Percentiles rank a stretch among this genome's conserved stretches.
These are phyloP conservation scores for Melanotaenia maccullochi DNA, from an alignment of 2,797 vertebrate species.

Conservation along the genomic window DNA sequence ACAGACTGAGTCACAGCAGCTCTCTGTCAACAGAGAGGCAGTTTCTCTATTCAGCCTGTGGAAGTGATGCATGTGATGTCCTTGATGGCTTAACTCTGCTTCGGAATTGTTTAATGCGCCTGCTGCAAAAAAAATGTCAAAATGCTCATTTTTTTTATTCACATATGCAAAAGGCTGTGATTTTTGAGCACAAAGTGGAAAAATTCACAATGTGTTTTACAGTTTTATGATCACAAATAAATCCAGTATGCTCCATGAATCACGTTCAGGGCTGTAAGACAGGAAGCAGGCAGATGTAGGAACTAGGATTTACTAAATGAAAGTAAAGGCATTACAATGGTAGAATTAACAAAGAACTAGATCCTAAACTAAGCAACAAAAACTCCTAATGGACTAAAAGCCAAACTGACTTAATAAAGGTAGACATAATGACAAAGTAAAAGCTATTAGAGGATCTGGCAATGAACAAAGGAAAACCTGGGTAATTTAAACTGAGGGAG, in stretches of 20 bases:
- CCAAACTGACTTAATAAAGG: too few relatives aligned
- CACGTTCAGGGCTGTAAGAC: too few relatives aligned
- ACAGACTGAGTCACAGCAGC: slow-evolving; percentile 29
- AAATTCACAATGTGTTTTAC: slow-evolving; percentile 31
- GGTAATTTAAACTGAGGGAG: too few relatives aligned
- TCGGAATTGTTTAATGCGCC: not conserved
- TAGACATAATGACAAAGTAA: too few relatives aligned
- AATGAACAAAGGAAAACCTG: too few relatives aligned
- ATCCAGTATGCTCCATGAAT: slow-evolving; percentile 17
- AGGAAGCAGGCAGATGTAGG: not conserved
- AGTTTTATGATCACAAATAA: slow-evolving; percentile 39
- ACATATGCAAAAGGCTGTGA: too few relatives aligned
- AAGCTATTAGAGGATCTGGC: too few relatives aligned
- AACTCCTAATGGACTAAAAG: too few relatives aligned
- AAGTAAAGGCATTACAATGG: not conserved
- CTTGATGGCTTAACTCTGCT: slow-evolving; percentile 18
- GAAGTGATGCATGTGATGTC: slow-evolving; percentile 20
- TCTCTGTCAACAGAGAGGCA: slow-evolving; percentile 6
- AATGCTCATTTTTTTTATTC: slow-evolving; percentile 20
- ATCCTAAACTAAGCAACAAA: not conserved
- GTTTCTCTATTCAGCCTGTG: slow-evolving; percentile 21
- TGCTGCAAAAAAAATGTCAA: slow-evolving; percentile 1
- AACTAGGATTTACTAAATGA: not conserved
- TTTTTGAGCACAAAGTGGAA: slow-evolving; percentile 5
- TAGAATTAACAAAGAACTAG: not conserved